Base-by-base conservation (phyloP, 2,797 vertebrate genomes). In the Kryptolebias ocellatus region DNA sequence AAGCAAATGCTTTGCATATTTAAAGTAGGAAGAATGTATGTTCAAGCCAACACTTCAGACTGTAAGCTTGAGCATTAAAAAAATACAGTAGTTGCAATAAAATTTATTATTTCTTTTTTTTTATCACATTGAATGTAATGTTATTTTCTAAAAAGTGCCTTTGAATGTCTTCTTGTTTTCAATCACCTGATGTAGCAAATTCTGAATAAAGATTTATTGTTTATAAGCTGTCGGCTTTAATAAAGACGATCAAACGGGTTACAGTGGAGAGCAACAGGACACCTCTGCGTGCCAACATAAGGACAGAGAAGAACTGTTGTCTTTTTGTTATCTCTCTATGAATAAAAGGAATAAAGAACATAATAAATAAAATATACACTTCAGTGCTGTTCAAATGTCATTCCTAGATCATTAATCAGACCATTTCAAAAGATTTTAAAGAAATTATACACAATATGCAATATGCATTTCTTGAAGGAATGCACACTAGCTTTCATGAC, bases 91-190 rank as follows among this genome's bases (percentile, higher is more conserved):
- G 9, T 60, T 24, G 5, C 15, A 39, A 63, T 66, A 65, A n/a
- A 37, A 4, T 20, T 2, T 39, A 24, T 63, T 10, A 59, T 76
- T 56, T 29, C 15, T 11, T 9, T 53, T 50, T 47, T 42, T 16
- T n/a, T 72, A 16, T 10, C 39, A 53, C 16, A 57, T 12, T 82
- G 45, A 76, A 72, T 75, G 56, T 79, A 76, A 69, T 46, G 8
- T 58, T 44, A 17, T 16, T 29, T 29, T 29, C 14, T 16, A 60
- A 17, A 20, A 51, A 64, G 0, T 16, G 6, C n/a, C 15, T 51
- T 29, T 53, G 42, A 59, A 64, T 2, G 39, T 14, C 66, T 70
- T 72, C 4, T 34, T 74, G 45, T 69, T 47, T 47, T 27, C 2
- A 42, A 7, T 64, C 27, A n/a, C 51, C 56, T 64, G 18, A 46